Percentiles rank a stretch among this genome's conserved stretches.
phyloP scores from a whole-genome alignment of 2,113 vertebrate genomes.

The Monarcha castaneiventris region DNA sequence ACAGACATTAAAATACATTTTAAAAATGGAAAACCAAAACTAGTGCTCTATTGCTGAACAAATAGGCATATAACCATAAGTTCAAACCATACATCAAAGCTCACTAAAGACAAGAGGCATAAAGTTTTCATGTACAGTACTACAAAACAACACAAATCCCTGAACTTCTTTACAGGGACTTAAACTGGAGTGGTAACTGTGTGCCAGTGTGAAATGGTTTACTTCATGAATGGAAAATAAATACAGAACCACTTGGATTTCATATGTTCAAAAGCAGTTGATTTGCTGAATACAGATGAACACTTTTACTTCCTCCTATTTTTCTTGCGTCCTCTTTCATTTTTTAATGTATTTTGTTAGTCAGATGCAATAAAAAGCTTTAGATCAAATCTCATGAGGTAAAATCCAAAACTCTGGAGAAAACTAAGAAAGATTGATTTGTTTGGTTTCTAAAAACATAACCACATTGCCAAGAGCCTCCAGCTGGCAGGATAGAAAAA shows the following conservation, averaged over 20 bases:
- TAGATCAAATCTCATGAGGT: constrained; percentile 2
- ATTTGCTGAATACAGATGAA: constrained; percentile 19
- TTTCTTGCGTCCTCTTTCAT: background rate
- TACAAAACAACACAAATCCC: background rate
- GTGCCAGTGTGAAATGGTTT: background rate
- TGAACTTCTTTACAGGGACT: background rate
- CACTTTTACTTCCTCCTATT: background rate
- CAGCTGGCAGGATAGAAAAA: constrained; percentile 37
- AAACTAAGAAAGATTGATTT: constrained; percentile 43
- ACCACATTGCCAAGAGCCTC: constrained; percentile 28
- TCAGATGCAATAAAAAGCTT: background rate
- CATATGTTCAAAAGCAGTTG: background rate
- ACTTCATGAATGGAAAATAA: constrained; percentile 8
- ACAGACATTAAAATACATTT: background rate
- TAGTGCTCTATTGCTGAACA: background rate
- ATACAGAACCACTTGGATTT: background rate
- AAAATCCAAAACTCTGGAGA: background rate
- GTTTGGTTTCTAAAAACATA: constrained; percentile 32
- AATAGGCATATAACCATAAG: background rate
- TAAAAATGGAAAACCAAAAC: background rate
- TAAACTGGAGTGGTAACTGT: background rate
- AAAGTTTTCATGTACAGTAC: background rate
- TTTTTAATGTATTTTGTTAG: constrained; percentile 39
- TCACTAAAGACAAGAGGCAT: background rate
- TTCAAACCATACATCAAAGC: background rate